phyloP scores from a whole-genome alignment of 2,797 vertebrate genomes.

The Manis javanica region DNA sequence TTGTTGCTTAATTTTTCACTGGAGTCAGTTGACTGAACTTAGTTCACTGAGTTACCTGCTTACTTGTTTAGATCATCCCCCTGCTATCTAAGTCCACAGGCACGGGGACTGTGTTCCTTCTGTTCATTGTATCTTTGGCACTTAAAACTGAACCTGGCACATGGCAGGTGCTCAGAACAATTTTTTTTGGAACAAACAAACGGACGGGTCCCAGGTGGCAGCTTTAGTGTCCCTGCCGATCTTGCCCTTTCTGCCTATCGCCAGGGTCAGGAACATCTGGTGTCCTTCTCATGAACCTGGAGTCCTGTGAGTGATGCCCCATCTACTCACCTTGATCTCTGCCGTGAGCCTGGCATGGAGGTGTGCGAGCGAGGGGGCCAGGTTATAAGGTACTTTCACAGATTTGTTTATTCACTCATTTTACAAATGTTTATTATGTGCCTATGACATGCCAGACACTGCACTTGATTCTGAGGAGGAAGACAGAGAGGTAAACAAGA shows the following conservation, averaged over 20 bases:
- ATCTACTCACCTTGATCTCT: neutral
- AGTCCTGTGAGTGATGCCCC: accelerated
- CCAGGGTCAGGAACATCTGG: accelerated
- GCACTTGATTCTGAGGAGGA: neutral
- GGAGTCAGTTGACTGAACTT: neutral
- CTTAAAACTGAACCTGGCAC: neutral
- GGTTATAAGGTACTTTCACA: neutral
- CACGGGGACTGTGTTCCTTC: accelerated
- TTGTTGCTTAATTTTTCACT: neutral
- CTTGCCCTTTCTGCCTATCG: accelerated
- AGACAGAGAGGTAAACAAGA: neutral
- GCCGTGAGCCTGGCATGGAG: accelerated
- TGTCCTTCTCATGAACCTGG: neutral
- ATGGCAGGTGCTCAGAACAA: neutral
- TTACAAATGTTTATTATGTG: neutral
- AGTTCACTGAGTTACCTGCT: accelerated
- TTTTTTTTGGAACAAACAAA: no score
- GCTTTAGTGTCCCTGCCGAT: accelerated
- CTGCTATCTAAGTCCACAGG: accelerated
- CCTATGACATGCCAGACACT: neutral
- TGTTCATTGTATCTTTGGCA: accelerated
- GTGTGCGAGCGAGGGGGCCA: neutral
- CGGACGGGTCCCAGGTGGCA: accelerated
- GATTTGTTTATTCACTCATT: neutral
- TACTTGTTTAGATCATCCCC: accelerated